phyloP scores from a whole-genome alignment of 35 echinoderm and acorn worm genomes.

The Ophioderma brevispina region DNA sequence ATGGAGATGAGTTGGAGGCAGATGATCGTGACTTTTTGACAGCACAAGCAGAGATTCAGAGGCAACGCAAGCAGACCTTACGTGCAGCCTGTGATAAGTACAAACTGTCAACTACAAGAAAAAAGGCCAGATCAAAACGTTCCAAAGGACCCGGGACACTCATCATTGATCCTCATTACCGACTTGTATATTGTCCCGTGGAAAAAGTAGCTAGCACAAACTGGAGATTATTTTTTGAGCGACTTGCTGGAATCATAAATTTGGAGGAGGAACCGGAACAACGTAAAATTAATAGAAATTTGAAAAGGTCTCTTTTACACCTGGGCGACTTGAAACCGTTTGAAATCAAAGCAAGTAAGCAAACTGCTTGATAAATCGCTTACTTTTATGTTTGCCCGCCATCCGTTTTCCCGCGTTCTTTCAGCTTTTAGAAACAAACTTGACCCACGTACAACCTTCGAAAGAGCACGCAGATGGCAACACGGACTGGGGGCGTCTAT shows the following conservation, averaged over 20 bases:
- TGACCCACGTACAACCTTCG: conserved; percentile 71
- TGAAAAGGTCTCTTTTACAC: not conserved
- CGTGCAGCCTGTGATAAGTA: not conserved
- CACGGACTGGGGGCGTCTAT: conserved; percentile 55
- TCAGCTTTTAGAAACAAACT: conserved; percentile 95
- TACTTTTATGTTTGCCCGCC: conserved; percentile 92
- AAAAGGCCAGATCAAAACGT: not conserved
- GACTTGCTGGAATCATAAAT: not conserved
- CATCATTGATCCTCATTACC: not conserved
- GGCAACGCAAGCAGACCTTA: not conserved
- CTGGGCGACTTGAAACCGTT: too few relatives aligned
- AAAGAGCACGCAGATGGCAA: conserved; percentile 55
- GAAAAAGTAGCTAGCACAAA: not conserved
- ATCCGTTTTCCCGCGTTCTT: conserved; percentile 88
- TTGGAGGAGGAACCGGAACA: not conserved
- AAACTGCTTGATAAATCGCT: conserved; percentile 64
- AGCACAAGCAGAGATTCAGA: not conserved
- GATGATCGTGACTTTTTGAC: not conserved
- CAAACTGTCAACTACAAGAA: not conserved
- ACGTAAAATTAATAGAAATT: not conserved
- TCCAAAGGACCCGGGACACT: too few relatives aligned
- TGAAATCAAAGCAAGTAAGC: conserved; percentile 17
- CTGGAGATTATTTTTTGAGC: not conserved
- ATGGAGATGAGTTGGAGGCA: too few relatives aligned
- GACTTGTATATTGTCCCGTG: not conserved